A percentile compares a stretch with the other conserved stretches of the same genome.
phyloP scores from a whole-genome alignment of 2,113 vertebrate species.

The Dipodomys stephensi region DNA sequence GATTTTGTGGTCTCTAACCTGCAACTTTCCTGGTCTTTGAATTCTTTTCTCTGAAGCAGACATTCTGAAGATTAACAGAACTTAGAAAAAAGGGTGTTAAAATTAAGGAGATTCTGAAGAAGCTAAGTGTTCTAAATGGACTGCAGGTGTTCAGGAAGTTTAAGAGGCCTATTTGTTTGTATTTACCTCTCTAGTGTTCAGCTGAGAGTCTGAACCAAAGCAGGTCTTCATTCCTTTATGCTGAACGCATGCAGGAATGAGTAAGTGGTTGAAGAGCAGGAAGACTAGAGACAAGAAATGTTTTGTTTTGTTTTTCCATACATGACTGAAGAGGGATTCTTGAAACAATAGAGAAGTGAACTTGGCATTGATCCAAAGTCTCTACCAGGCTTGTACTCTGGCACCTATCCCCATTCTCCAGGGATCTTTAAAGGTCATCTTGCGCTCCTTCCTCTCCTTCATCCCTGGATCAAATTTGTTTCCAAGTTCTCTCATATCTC shows the following conservation, averaged over 20 bases:
- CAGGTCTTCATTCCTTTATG: background rate
- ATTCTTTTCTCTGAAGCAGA: background rate
- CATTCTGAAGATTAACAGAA: background rate
- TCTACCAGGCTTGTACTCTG: background rate
- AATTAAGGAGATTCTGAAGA: background rate
- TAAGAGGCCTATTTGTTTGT: background rate
- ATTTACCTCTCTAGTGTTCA: background rate
- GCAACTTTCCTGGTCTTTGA: background rate
- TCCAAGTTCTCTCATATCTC: constrained; percentile 72
- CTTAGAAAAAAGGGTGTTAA: background rate
- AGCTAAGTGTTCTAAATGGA: background rate
- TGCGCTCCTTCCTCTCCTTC: constrained; percentile 58
- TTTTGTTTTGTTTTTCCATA: background rate
- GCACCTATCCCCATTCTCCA: constrained; percentile 38
- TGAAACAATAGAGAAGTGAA: background rate
- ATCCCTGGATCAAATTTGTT: constrained; percentile 75
- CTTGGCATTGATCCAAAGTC: background rate
- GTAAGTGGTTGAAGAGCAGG: background rate
- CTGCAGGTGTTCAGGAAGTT: background rate
- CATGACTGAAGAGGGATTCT: background rate
- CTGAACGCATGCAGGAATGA: background rate
- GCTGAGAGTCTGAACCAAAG: background rate
- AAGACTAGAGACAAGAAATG: background rate
- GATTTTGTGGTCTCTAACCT: background rate
- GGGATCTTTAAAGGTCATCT: constrained; percentile 72